Evolutionary conservation across 2,888 invertebrate species (phyloP).

Genomic region (Microchrysa polita): DNA sequence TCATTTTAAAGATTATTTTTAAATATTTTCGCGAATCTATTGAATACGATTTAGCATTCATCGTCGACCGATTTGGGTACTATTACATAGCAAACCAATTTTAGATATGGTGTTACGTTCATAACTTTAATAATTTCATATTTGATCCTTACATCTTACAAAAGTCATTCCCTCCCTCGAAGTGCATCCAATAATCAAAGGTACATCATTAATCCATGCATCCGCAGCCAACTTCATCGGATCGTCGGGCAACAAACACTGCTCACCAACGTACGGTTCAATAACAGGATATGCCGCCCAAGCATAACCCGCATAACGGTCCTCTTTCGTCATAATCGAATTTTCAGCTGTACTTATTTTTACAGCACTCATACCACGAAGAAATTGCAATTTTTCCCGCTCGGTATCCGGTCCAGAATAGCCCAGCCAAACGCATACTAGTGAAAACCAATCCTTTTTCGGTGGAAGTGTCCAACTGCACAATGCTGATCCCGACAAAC

Average conservation of each 20-base stretch:
- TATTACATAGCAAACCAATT: no score
- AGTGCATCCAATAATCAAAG: conserved; percentile 5
- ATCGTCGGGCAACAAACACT: not conserved
- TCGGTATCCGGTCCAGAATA: conserved; percentile 59
- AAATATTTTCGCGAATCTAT: no score
- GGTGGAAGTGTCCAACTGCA: conserved; percentile 59
- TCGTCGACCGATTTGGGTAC: no score
- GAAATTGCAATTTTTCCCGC: conserved; percentile 57
- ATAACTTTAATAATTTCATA: no score
- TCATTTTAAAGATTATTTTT: no score
- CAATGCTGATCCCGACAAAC: conserved; percentile 60
- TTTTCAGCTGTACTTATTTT: conserved; percentile 57
- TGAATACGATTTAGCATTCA: no score
- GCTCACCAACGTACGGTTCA: not conserved
- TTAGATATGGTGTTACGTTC: no score
- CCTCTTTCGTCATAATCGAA: not conserved
- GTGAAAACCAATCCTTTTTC: conserved; percentile 55
- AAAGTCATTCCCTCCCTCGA: not conserved
- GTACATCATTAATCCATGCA: not conserved
- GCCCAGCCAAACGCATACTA: conserved; percentile 58
- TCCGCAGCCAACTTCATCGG: not conserved
- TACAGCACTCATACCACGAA: conserved; percentile 55
- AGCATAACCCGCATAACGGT: conserved; percentile 55
- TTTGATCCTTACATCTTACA: conserved; percentile 56
- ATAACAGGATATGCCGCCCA: conserved; percentile 57